Evolutionary conservation across 2,797 vertebrate genomes (phyloP).

Genomic region (Leucoraja ocellata): DNA sequence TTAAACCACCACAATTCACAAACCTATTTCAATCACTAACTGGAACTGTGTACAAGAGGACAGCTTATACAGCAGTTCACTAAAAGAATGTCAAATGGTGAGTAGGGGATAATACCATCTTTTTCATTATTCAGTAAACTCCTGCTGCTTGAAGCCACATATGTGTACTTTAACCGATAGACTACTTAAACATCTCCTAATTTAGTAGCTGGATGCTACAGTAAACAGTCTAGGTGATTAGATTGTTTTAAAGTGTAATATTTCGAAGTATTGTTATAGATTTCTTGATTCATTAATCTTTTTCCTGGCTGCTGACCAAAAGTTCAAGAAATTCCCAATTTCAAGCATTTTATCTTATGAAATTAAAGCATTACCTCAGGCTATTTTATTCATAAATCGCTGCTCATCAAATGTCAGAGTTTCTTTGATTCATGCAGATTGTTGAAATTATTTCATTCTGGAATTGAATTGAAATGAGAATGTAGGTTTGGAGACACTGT

Average conservation of each 20-base stretch:
- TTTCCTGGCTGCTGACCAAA: background rate
- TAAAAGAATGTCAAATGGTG: background rate
- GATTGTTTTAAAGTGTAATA: background rate
- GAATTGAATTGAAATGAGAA: background rate
- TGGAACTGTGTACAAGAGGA: background rate
- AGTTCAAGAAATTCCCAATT: background rate
- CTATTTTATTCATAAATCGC: background rate
- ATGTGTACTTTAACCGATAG: background rate
- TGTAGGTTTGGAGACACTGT: background rate
- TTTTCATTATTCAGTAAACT: background rate
- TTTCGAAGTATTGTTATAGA: background rate
- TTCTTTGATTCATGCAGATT: background rate
- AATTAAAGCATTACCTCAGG: background rate
- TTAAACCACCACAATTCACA: background rate
- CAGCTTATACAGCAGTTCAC: background rate
- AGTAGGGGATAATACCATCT: background rate
- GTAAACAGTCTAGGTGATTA: background rate
- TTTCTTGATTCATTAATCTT: background rate
- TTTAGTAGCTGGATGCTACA: background rate
- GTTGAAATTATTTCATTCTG: background rate
- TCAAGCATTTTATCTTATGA: background rate
- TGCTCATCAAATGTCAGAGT: background rate
- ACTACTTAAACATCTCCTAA: background rate
- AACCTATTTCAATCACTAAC: background rate
- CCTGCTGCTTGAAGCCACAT: background rate